These are phyloP conservation scores for Eleutherodactylus coqui DNA, from an alignment of 2,797 vertebrate genomes.

Conservation along the genomic window DNA sequence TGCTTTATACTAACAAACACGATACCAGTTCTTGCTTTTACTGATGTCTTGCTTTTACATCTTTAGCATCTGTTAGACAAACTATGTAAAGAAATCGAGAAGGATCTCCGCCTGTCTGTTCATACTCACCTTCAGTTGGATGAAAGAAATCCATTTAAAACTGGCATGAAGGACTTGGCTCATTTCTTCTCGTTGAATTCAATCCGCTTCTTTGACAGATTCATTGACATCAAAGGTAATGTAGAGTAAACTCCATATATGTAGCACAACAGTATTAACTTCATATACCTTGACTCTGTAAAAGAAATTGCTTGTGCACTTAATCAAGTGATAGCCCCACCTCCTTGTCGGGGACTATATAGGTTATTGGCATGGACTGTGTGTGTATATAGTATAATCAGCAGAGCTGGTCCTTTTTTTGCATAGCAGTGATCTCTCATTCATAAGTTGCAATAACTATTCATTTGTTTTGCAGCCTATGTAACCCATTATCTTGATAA, in stretches of 20 bases:
- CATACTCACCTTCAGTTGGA: conserved; percentile 97
- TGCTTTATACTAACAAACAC: too few relatives aligned
- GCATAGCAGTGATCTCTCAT: background rate
- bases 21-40: background rate
- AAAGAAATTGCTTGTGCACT: background rate
- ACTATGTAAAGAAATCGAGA: conserved; percentile 98
- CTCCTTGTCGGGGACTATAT: too few relatives aligned
- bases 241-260: background rate
- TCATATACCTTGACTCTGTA: background rate
- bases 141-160: conserved; percentile 97
- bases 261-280: background rate
- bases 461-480: conserved; percentile 77
- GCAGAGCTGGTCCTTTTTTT: background rate
- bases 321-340: background rate
- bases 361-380: background rate
- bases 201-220: conserved; percentile 95
- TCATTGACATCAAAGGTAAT: conserved; percentile 96
- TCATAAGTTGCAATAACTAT: background rate
- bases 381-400: background rate
- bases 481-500: conserved; percentile 98
- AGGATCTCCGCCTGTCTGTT: conserved; percentile 95
- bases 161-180: conserved; percentile 96
- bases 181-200: conserved; percentile 96
- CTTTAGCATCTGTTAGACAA: conserved; percentile 92
- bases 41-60: background rate